Evolutionary conservation across 2,888 invertebrate species (phyloP).

Genomic region (Andrena dorsata): DNA sequence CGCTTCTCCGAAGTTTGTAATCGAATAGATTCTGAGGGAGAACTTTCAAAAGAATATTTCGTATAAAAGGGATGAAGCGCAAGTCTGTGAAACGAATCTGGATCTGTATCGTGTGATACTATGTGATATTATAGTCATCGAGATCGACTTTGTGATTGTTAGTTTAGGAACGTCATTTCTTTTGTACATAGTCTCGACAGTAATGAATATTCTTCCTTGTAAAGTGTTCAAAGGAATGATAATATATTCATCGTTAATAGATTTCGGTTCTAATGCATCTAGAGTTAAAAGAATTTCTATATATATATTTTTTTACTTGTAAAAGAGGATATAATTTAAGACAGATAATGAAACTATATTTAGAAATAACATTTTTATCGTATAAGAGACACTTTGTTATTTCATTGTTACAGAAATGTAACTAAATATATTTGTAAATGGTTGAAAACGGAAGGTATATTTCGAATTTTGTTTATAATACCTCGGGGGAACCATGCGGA

Average conservation of each 20-base stretch:
- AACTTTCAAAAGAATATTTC: neutral
- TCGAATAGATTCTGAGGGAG: neutral
- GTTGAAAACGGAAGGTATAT: constrained; percentile 8
- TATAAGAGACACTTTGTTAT: constrained; percentile 1
- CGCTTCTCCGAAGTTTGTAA: neutral
- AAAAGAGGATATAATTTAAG: constrained; percentile 11
- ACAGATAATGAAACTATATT: neutral
- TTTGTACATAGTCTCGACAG: neutral
- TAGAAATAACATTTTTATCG: neutral
- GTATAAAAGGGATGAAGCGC: constrained; percentile 4
- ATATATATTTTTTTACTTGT: neutral
- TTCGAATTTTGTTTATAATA: neutral
- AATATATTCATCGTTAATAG: constrained; percentile 5
- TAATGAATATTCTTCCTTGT: constrained; percentile 2
- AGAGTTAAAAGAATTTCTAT: neutral
- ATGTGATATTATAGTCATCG: constrained; percentile 54
- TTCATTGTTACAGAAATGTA: neutral
- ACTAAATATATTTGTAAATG: constrained; percentile 10
- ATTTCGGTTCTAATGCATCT: neutral
- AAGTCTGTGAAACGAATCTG: constrained; percentile 23
- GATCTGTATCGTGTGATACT: constrained; percentile 59
- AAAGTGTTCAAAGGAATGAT: neutral
- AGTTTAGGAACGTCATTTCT: constrained; percentile 27
- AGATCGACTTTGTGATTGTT: constrained; percentile 33
- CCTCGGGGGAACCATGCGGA: neutral